Evolutionary conservation across 2,888 invertebrate genomes (phyloP).

Genomic region (Fragum sueziense): DNA sequence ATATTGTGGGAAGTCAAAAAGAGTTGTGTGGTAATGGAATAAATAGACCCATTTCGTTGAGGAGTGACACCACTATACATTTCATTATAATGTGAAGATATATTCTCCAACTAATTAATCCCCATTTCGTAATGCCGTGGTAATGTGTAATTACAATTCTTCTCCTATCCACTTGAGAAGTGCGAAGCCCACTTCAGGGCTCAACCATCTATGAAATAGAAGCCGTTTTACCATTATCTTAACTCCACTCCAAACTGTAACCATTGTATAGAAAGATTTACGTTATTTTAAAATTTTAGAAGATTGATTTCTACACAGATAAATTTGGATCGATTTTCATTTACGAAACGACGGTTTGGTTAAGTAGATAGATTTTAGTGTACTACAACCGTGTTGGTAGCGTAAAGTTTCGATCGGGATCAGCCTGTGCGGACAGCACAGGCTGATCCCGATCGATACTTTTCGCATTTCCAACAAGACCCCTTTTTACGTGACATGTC

Average conservation of each 20-base stretch:
- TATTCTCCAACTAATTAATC: no score
- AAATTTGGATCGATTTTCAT: no score
- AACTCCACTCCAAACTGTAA: neutral
- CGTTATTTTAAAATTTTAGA: no score
- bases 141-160: neutral
- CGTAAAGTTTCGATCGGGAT: neutral
- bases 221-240: constrained; percentile 7
- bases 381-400: no score
- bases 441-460: neutral
- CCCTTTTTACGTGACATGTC: neutral
- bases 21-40: no score
- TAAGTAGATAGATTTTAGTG: no score
- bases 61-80: no score
- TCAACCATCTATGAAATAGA: constrained; percentile 2
- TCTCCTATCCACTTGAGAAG: neutral
- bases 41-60: no score
- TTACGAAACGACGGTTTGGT: no score
- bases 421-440: neutral
- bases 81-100: no score
- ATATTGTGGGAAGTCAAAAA: no score
- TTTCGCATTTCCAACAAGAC: neutral
- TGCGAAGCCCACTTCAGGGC: neutral
- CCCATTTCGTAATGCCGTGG: neutral
- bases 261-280: constrained; percentile 10
- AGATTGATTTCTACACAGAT: no score